phyloP scores from a whole-genome alignment of 1,140 invertebrate species.

The Heliothis subflexa region DNA sequence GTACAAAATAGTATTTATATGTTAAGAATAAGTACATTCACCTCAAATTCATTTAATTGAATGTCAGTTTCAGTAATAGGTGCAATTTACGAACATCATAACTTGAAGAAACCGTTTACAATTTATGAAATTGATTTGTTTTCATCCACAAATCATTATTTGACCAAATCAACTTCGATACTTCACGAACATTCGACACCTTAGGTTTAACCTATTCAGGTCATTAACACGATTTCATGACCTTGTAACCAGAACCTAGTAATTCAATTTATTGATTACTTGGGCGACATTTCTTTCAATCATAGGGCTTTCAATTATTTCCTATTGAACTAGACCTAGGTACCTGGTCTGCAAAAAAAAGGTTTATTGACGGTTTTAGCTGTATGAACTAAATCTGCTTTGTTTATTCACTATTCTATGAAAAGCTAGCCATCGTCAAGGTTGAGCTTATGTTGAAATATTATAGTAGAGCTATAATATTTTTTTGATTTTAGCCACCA shows the following conservation, averaged over 20 bases:
- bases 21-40: not conserved
- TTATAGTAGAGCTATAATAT: no score
- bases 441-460: no score
- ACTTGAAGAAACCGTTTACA: not conserved
- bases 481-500: no score
- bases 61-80: not conserved
- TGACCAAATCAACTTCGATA: not conserved
- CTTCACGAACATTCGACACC: not conserved
- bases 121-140: not conserved
- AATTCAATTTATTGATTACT: not conserved
- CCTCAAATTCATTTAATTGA: not conserved
- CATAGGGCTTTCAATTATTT: no score
- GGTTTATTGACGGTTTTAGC: no score
- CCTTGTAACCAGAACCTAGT: not conserved
- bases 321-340: no score
- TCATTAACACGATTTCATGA: not conserved
- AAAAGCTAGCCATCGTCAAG: no score
- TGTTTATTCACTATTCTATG: no score
- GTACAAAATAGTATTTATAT: not conserved
- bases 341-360: no score
- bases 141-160: not conserved
- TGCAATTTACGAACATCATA: not conserved
- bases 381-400: no score
- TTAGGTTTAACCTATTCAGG: not conserved
- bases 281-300: no score